Percentiles rank a stretch among this genome's conserved stretches.
These are phyloP conservation scores for Hypocryptadius cinnamomeus DNA, from an alignment of 2,113 vertebrate genomes.

Conservation along the genomic window DNA sequence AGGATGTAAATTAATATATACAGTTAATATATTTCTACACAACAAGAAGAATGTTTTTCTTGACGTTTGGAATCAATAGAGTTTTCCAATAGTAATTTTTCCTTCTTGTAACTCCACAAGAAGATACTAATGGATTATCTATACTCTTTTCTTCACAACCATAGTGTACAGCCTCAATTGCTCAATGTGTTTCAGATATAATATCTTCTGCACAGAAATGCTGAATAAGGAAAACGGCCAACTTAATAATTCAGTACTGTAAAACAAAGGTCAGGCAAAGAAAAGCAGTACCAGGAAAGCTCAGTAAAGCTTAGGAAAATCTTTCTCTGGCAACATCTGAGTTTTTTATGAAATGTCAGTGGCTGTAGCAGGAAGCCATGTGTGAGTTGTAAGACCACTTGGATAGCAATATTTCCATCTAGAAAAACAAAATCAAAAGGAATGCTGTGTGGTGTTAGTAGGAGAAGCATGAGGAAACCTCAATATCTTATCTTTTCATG, in stretches of 20 bases:
- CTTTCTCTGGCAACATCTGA: not conserved
- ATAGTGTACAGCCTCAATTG: not conserved
- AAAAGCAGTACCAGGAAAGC: not conserved
- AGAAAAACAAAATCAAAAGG: not conserved
- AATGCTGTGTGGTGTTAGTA: not conserved
- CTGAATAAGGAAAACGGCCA: not conserved
- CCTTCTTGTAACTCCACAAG: not conserved
- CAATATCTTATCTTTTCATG: not conserved
- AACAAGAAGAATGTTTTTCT: not conserved
- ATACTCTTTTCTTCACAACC: not conserved
- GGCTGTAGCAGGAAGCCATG: not conserved
- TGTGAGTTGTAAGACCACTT: not conserved
- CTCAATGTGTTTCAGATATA: not conserved
- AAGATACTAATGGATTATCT: not conserved
- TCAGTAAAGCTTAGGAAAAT: not conserved
- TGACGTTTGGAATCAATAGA: not conserved
- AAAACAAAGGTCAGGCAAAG: not conserved
- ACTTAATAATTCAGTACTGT: not conserved
- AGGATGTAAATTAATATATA: not conserved
- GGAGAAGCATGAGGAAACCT: not conserved
- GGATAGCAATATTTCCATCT: not conserved
- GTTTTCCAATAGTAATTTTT: not conserved
- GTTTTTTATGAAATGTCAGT: not conserved
- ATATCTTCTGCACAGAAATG: not conserved
- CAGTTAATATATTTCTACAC: not conserved